Conservation (phyloP, 1,140 invertebrate genomes). For the Drosophila setifemur region DNA sequence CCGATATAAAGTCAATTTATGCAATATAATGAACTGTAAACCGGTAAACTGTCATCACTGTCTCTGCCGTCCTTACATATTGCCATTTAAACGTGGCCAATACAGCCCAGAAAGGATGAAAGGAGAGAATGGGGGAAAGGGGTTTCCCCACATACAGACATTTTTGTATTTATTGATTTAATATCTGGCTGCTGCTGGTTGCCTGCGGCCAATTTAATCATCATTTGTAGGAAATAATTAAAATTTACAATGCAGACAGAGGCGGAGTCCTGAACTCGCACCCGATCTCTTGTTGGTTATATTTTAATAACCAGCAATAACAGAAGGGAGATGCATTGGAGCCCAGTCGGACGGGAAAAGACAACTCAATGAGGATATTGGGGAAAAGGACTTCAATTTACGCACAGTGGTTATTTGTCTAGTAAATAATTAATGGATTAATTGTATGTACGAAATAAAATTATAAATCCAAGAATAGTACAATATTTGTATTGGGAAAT, state of each 20-base stretch:
- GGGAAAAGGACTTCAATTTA: background rate
- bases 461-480: too few relatives aligned
- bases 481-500: too few relatives aligned
- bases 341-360: background rate
- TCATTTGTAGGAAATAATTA: conserved; percentile 79
- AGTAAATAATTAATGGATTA: too few relatives aligned
- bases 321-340: conserved; percentile 19
- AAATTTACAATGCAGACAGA: conserved; percentile 66
- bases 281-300: conserved; percentile 37
- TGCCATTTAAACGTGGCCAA: conserved; percentile 63
- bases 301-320: conserved; percentile 62
- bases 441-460: too few relatives aligned
- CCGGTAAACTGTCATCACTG: conserved; percentile 75
- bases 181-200: conserved; percentile 55
- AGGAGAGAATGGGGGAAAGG: background rate
- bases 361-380: conserved; percentile 48
- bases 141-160: conserved; percentile 13
- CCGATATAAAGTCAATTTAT: conserved; percentile 73
- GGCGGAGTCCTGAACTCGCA: conserved; percentile 1
- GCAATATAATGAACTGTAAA: conserved; percentile 74
- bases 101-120: background rate
- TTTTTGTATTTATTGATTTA: conserved; percentile 68
- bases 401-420: too few relatives aligned
- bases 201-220: conserved; percentile 75
- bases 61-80: conserved; percentile 31